These are phyloP conservation scores for Hecatera dysodea DNA, from an alignment of 2,888 invertebrate species.

Conservation along the genomic window DNA sequence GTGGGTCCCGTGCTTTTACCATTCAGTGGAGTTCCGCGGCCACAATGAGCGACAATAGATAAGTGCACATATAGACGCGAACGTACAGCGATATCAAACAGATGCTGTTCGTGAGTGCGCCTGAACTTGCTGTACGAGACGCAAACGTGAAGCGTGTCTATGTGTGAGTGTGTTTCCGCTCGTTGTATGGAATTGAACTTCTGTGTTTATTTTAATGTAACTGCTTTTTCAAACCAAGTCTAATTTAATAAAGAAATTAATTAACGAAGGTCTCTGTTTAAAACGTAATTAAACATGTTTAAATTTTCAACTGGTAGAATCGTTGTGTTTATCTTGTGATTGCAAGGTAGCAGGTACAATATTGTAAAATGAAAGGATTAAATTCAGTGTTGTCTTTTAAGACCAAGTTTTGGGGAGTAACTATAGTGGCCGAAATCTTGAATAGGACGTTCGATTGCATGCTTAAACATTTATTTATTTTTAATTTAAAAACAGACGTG, in stretches of 20 bases:
- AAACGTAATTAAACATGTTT: conserved; percentile 63
- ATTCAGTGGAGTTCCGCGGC: too few relatives aligned
- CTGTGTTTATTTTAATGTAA: not conserved
- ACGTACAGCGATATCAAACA: not conserved
- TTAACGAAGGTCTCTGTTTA: conserved; percentile 46
- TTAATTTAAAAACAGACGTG: not conserved
- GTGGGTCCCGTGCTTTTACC: not conserved
- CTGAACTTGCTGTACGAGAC: not conserved
- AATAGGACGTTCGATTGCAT: not conserved
- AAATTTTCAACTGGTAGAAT: conserved; percentile 57
- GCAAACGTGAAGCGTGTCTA: not conserved
- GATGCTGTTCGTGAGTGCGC: not conserved
- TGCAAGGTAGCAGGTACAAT: not conserved
- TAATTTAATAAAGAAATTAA: conserved; percentile 67
- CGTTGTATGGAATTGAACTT: not conserved
- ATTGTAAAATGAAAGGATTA: not conserved
- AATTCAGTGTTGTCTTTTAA: not conserved
- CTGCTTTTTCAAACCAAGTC: conserved; percentile 21
- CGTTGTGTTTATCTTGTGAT: conserved; percentile 19
- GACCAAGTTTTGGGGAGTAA: not conserved
- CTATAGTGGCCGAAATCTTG: not conserved
- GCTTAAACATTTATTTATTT: not conserved
- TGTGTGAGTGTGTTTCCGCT: not conserved
- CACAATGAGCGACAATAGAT: not conserved
- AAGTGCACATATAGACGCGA: not conserved